Base-by-base conservation (phyloP, 1,140 invertebrate species). In the Paraescarpia echinospica region DNA sequence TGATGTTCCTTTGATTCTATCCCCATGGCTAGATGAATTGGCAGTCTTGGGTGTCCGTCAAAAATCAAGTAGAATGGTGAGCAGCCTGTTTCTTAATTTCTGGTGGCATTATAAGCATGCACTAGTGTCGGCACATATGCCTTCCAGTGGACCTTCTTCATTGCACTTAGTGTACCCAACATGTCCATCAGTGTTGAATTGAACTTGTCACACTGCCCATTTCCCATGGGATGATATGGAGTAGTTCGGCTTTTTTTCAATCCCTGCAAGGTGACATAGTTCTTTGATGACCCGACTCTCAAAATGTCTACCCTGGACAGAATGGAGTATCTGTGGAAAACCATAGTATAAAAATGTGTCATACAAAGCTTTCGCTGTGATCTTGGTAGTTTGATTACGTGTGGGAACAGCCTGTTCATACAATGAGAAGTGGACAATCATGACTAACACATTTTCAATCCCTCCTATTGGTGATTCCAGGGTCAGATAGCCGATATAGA, bases 241-340 rank as follows among this genome's bases (percentile, higher is more conserved):
- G n/a, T n/a, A n/a, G n/a, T n/a, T n/a, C n/a, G n/a, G n/a, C n/a
- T n/a, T n/a, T n/a, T n/a, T n/a, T n/a, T n/a, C n/a, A n/a, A n/a
- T n/a, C n/a, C n/a, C n/a, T n/a, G n/a, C n/a, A n/a, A n/a, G n/a
- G n/a, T n/a, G n/a, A n/a, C n/a, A n/a, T n/a, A n/a, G n/a, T n/a
- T n/a, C n/a, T n/a, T n/a, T n/a, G n/a, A n/a, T n/a, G n/a, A n/a
- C n/a, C n/a, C n/a, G n/a, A n/a, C n/a, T n/a, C n/a, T n/a, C n/a
- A n/a, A n/a, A 92, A 95, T 95, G 33, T 9, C 92, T 41, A 35
- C 95, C 96, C 93, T 96, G 95, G 93, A 96, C 95, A 1, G 95
- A 93, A 31, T 95, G 94, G 8, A 96, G 92, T n/a, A 94, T 91
- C 9, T 94, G 35, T 0, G 96, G 96, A 8, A 95, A 92, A 18